Evolutionary conservation across 2,797 vertebrate genomes (phyloP).

Genomic region (Cuculus canorus): DNA sequence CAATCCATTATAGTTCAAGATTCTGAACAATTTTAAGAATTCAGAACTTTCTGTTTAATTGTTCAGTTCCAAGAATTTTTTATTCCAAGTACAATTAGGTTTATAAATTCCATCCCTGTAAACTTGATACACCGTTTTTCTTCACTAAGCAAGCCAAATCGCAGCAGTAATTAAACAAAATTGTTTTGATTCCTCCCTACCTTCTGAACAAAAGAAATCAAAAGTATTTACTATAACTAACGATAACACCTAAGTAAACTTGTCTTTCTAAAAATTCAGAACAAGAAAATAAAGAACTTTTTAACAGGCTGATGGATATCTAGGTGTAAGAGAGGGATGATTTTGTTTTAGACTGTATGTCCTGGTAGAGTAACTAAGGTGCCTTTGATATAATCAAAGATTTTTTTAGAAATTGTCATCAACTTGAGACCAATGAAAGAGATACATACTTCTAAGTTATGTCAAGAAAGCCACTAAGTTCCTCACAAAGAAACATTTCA

Average conservation of each 20-base stretch:
- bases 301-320: not conserved
- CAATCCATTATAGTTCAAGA: not conserved
- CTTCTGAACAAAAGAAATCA: slow-evolving; percentile 26
- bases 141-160: not conserved
- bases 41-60: not conserved
- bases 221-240: slow-evolving; percentile 20
- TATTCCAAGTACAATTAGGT: not conserved
- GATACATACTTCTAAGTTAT: not conserved
- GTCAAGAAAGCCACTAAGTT: not conserved
- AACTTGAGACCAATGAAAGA: not conserved
- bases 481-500: not conserved
- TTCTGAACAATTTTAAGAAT: not conserved
- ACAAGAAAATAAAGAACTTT: not conserved
- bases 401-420: not conserved
- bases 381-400: not conserved
- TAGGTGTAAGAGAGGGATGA: rapidly evolving
- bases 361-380: not conserved
- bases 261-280: not conserved
- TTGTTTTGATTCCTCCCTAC: slow-evolving; percentile 34
- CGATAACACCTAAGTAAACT: not conserved
- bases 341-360: not conserved
- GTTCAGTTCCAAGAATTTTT: not conserved
- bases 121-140: not conserved
- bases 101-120: not conserved
- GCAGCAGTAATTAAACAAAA: slow-evolving; percentile 49